Evolutionary conservation across 2,888 invertebrate genomes (phyloP).

Genomic region (Gerris lacustris): DNA sequence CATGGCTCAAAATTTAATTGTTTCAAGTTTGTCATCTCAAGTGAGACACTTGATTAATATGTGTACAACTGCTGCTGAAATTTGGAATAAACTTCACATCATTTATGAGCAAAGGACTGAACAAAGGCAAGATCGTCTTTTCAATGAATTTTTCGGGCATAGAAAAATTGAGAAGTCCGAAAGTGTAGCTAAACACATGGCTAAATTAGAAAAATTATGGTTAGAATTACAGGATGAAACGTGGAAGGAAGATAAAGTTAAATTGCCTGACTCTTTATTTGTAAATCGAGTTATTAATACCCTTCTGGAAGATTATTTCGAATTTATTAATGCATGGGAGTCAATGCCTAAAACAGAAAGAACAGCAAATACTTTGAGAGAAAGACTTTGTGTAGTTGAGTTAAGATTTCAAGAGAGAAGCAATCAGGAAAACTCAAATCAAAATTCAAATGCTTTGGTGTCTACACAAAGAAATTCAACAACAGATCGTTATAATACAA

Average conservation of each 20-base stretch:
- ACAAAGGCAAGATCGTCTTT: too few species aligned
- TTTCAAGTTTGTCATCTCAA: too few species aligned
- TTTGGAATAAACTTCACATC: constrained; percentile 19
- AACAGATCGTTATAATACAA: not conserved
- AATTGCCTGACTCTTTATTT: not conserved
- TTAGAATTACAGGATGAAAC: too few species aligned
- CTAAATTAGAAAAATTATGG: constrained; percentile 20
- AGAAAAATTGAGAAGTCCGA: constrained; percentile 15
- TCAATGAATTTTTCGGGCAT: constrained; percentile 20
- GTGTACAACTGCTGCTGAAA: too few species aligned
- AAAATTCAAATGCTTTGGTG: not conserved
- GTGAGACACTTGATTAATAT: too few species aligned
- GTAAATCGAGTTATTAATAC: not conserved
- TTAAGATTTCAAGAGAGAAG: constrained; percentile 14
- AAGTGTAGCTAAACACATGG: constrained; percentile 19
- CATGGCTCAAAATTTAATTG: too few species aligned
- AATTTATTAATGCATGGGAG: too few species aligned
- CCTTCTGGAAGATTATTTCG: not conserved
- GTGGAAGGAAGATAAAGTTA: constrained; percentile 15
- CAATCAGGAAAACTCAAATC: not conserved
- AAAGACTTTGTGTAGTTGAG: constrained; percentile 18
- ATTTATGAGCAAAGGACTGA: constrained; percentile 20
- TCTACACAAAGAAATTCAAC: not conserved
- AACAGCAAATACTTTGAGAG: constrained; percentile 14
- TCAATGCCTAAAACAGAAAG: constrained; percentile 17